A percentile compares a stretch with the other conserved stretches of the same genome.
These are phyloP conservation scores for Tapirus terrestris DNA, from an alignment of 2,113 vertebrate species.

Conservation along the genomic window DNA sequence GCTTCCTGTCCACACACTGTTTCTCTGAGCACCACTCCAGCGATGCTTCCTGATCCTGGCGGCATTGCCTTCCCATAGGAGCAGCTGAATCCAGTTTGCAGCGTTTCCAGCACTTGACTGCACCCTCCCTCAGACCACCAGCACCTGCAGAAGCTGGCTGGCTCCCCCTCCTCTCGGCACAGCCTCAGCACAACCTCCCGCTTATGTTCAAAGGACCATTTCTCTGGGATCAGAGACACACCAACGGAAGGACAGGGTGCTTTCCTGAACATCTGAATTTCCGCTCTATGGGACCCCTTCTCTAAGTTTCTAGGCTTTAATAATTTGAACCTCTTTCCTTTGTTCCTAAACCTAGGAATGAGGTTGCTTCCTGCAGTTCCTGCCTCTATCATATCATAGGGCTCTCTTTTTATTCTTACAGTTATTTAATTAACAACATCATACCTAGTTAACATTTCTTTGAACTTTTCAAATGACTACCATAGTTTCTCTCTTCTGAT, in stretches of 20 bases:
- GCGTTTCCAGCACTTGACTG: neutral
- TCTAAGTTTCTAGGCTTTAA: neutral
- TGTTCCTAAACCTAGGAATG: neutral
- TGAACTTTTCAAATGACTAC: neutral
- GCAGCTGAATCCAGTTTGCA: neutral
- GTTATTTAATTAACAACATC: neutral
- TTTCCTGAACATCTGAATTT: neutral
- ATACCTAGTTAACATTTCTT: neutral
- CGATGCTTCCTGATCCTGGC: neutral
- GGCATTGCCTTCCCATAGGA: neutral
- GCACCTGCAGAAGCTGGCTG: neutral
- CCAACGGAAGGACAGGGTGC: too few species aligned
- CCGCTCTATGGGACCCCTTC: neutral
- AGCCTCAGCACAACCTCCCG: neutral
- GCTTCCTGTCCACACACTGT: fast-evolving
- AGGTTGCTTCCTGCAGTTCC: neutral
- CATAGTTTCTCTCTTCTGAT: too few species aligned
- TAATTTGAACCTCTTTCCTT: neutral
- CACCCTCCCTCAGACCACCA: neutral
- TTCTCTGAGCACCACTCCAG: neutral
- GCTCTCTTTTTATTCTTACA: neutral
- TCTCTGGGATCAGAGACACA: neutral
- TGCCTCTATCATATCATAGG: neutral
- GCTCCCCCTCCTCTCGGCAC: neutral
- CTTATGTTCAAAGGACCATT: neutral